Conservation (phyloP, 1,140 invertebrate species). For the Anastrepha obliqua region DNA sequence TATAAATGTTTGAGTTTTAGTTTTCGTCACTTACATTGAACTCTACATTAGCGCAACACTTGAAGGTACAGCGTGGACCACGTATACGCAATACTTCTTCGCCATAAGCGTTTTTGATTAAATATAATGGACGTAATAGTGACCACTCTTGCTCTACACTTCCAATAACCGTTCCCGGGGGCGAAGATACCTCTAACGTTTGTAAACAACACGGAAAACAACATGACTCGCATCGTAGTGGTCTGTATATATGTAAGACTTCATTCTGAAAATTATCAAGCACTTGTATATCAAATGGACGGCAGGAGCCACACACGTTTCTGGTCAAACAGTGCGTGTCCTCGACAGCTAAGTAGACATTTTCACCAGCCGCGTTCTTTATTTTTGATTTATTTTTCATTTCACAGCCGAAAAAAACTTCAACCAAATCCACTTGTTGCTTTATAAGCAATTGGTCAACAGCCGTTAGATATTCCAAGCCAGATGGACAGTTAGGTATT, state of each 20-base stretch:
- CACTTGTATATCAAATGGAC: constrained; percentile 90
- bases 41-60: constrained; percentile 79
- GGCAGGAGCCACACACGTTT: constrained; percentile 83
- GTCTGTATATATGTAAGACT: constrained; percentile 83
- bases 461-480: constrained; percentile 92
- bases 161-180: constrained; percentile 78
- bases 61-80: constrained; percentile 80
- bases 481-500: constrained; percentile 84
- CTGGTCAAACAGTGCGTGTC: constrained; percentile 85
- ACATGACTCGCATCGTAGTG: constrained; percentile 84
- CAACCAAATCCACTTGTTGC: constrained; percentile 88
- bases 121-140: constrained; percentile 79
- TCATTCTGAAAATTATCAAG: constrained; percentile 85
- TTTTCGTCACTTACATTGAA: constrained; percentile 63
- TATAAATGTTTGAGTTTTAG: background rate
- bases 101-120: constrained; percentile 80
- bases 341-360: constrained; percentile 88
- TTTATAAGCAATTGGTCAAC: constrained; percentile 90
- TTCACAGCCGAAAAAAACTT: constrained; percentile 88
- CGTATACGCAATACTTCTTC: constrained; percentile 81
- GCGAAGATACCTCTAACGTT: constrained; percentile 78
- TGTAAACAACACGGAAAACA: constrained; percentile 89
- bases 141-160: constrained; percentile 85
- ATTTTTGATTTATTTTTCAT: constrained; percentile 89
- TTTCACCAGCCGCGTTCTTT: constrained; percentile 84